Evolutionary conservation across 2,113 vertebrate genomes (phyloP).

Genomic region (Spea bombifrons): DNA sequence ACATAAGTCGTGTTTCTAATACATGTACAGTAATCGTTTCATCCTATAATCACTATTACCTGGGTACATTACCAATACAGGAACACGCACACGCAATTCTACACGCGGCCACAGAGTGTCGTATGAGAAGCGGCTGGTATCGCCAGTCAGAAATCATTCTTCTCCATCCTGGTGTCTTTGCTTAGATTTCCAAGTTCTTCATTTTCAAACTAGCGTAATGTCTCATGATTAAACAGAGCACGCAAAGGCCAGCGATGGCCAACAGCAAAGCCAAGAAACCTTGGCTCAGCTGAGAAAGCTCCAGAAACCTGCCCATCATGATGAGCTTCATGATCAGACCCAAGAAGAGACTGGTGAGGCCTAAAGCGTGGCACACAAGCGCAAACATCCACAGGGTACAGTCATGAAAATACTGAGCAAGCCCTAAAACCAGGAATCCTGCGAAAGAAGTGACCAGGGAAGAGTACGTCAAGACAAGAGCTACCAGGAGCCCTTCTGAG

Average conservation of each 20-base stretch:
- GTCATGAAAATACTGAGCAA: background rate
- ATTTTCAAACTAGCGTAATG: background rate
- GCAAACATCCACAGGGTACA: background rate
- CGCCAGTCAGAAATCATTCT: no score
- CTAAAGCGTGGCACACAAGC: background rate
- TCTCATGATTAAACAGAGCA: slow-evolving; percentile 12
- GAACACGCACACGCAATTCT: no score
- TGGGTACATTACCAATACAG: no score
- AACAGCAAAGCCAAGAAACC: slow-evolving; percentile 16
- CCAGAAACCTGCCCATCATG: background rate
- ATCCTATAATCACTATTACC: no score
- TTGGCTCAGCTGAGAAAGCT: slow-evolving; percentile 4
- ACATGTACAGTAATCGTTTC: no score
- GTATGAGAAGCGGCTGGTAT: no score
- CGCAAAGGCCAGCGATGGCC: background rate
- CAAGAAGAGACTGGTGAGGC: background rate
- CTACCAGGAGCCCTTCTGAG: background rate
- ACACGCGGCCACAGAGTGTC: no score
- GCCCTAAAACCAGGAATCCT: background rate
- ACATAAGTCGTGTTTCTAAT: no score
- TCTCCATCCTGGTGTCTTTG: no score
- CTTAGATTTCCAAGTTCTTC: background rate
- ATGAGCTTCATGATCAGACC: background rate
- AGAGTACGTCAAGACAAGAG: slow-evolving; percentile 23
- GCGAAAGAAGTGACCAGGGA: slow-evolving; percentile 9